Evolutionary conservation across 2,113 vertebrate species (phyloP).

Genomic region (Ploceus nigricollis): DNA sequence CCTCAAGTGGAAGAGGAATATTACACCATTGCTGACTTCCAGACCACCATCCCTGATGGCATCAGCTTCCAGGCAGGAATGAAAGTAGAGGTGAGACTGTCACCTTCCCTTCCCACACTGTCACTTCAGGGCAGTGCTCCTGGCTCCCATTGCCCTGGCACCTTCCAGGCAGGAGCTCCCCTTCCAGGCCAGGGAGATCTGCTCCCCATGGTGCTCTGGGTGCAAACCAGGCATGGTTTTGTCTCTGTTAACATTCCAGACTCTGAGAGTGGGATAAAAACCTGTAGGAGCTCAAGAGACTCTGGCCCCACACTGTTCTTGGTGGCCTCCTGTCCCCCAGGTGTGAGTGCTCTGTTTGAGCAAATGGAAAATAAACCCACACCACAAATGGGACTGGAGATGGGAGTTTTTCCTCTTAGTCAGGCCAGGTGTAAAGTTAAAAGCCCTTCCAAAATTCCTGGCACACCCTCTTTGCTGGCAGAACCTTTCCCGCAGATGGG

Average conservation of each 20-base stretch:
- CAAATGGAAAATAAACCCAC: not conserved
- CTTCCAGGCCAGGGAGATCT: not conserved
- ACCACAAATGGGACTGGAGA: not conserved
- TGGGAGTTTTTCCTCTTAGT: not conserved
- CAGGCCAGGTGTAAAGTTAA: not conserved
- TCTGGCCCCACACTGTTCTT: not conserved
- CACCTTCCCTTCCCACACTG: not conserved
- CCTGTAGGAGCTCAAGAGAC: not conserved
- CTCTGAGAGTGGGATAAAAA: not conserved
- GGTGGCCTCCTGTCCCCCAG: not conserved
- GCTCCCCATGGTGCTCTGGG: not conserved
- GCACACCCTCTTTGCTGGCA: not conserved
- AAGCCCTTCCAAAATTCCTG: not conserved
- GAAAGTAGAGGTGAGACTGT: constrained; percentile 89
- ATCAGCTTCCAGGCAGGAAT: constrained; percentile 97
- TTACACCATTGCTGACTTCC: constrained; percentile 97
- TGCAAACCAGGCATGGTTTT: not conserved
- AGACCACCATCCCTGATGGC: constrained; percentile 95
- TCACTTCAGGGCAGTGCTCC: not conserved
- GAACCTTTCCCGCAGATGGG: not conserved
- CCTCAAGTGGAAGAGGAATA: constrained; percentile 97
- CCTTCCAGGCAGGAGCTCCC: not conserved
- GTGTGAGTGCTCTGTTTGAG: not conserved
- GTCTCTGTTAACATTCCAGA: not conserved
- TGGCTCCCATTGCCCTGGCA: not conserved